Evolutionary conservation across 2,888 invertebrate genomes (phyloP).

Genomic region (Heliconius erato): DNA sequence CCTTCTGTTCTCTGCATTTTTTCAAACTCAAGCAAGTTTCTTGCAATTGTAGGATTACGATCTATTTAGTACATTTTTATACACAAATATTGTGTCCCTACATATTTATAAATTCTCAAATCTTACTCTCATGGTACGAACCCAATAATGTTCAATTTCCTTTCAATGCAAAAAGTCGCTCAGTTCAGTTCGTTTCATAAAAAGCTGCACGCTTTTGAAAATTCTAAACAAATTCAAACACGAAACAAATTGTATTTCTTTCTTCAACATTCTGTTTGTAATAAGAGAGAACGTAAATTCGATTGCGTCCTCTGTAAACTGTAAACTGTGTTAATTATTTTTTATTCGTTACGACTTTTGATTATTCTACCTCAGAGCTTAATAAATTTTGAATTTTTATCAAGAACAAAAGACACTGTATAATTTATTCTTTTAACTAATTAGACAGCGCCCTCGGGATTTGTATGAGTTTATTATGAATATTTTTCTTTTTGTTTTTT

Average conservation of each 20-base stretch:
- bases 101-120: neutral
- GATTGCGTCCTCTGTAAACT: slow-evolving; percentile 17
- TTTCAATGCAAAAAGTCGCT: neutral
- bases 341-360: slow-evolving; percentile 23
- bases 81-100: neutral
- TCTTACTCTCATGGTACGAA: neutral
- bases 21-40: too few relatives aligned
- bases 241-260: neutral
- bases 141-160: neutral
- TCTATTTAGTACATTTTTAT: neutral
- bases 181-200: neutral
- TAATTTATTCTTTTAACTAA: slow-evolving; percentile 41
- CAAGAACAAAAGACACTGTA: slow-evolving; percentile 26
- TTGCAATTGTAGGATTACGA: too few relatives aligned
- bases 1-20: too few relatives aligned
- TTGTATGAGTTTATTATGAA: slow-evolving; percentile 30
- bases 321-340: slow-evolving; percentile 16
- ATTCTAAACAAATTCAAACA: neutral
- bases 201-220: neutral
- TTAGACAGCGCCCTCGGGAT: slow-evolving; percentile 31
- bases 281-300: slow-evolving; percentile 13
- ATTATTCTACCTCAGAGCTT: slow-evolving; percentile 27
- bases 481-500: slow-evolving; percentile 7
- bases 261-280: slow-evolving; percentile 19
- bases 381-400: slow-evolving; percentile 29